Evolutionary conservation across 2,113 vertebrate genomes (phyloP).

Genomic region (Catharus bicknelli): DNA sequence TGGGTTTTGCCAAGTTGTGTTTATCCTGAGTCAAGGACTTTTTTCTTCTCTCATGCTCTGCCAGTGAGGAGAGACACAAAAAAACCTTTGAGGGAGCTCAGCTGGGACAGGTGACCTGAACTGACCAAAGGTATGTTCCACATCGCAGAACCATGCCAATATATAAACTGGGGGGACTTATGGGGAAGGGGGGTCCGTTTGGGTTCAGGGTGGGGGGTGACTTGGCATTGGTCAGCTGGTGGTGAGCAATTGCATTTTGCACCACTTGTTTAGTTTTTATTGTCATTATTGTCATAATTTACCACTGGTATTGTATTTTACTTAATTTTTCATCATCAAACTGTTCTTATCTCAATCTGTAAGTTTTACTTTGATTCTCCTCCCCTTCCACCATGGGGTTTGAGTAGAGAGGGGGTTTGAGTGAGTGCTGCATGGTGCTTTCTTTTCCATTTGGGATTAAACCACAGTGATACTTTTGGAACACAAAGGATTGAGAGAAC

Average conservation of each 20-base stretch:
- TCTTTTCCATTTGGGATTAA: background rate
- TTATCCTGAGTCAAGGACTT: background rate
- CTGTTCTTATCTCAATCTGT: background rate
- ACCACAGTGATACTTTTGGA: background rate
- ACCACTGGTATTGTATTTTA: background rate
- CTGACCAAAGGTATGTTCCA: background rate
- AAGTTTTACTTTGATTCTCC: background rate
- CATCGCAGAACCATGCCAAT: background rate
- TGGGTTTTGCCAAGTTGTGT: background rate
- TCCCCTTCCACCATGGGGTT: fast-evolving
- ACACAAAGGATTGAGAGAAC: background rate
- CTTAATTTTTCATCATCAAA: background rate
- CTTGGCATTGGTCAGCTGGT: background rate
- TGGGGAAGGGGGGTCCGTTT: fast-evolving
- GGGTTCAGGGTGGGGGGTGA: background rate
- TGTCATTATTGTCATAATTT: background rate
- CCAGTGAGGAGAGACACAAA: background rate
- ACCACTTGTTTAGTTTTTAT: background rate
- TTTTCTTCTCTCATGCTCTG: background rate
- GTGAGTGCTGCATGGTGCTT: background rate
- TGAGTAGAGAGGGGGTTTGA: background rate
- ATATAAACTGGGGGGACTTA: background rate
- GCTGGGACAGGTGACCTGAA: background rate
- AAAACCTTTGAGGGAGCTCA: background rate
- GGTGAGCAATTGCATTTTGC: background rate